A percentile compares a stretch with the other conserved stretches of the same genome.
Conservation (phyloP, 35 echinoderm and acorn worm species). For the Apostichopus californicus region DNA sequence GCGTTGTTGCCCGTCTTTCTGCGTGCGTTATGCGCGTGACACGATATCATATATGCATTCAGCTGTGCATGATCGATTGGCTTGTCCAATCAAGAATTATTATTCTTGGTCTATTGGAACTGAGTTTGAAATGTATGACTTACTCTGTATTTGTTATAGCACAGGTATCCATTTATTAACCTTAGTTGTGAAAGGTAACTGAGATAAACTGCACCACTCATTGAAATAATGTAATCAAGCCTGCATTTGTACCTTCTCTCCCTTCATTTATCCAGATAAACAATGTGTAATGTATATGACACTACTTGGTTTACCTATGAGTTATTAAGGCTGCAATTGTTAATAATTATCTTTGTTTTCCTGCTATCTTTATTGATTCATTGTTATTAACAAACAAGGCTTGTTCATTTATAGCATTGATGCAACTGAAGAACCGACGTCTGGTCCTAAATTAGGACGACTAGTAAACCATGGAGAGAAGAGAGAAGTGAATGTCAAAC, state of each 20-base stretch:
- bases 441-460: not conserved
- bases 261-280: not conserved
- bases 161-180: not conserved
- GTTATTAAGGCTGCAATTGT: not conserved
- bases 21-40: not conserved
- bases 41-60: too few species aligned
- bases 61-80: too few species aligned
- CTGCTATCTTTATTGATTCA: not conserved
- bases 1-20: not conserved
- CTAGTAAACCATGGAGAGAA: constrained; percentile 47
- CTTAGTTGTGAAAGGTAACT: not conserved
- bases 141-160: too few species aligned
- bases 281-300: not conserved
- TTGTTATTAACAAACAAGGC: not conserved
- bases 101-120: not conserved
- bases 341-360: not conserved
- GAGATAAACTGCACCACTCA: not conserved
- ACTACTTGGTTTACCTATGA: not conserved
- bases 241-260: not conserved
- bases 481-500: constrained; percentile 29
- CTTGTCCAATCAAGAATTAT: too few species aligned
- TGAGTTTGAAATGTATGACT: not conserved
- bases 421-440: constrained; percentile 35
- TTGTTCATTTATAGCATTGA: constrained; percentile 27
- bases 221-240: not conserved